phyloP scores from a whole-genome alignment of 2,797 vertebrate genomes.

The Eulemur rubriventer region DNA sequence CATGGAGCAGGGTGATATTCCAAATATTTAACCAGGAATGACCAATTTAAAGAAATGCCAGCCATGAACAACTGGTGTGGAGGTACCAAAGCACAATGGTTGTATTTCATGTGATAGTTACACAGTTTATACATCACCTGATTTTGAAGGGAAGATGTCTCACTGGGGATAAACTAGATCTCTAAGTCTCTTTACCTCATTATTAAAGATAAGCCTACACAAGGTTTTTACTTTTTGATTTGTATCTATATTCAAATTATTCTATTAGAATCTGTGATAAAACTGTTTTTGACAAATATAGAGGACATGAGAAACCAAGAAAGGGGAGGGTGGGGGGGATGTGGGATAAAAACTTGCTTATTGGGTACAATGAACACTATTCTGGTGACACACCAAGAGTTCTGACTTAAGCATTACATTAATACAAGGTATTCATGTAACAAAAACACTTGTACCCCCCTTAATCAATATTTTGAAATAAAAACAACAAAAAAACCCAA shows the following conservation, averaged over 20 bases:
- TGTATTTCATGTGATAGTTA: not conserved
- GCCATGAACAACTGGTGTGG: not conserved
- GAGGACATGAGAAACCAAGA: too few relatives aligned
- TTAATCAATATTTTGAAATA: too few relatives aligned
- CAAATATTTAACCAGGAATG: not conserved
- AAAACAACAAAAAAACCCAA: too few relatives aligned
- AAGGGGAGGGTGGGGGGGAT: too few relatives aligned
- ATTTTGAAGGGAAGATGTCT: slow-evolving; percentile 32
- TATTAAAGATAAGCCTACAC: not conserved
- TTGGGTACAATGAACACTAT: too few relatives aligned
- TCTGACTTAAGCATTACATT: too few relatives aligned
- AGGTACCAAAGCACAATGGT: not conserved
- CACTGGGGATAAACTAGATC: not conserved
- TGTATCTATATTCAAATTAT: slow-evolving; percentile 26
- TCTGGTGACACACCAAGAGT: too few relatives aligned
- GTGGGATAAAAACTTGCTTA: too few relatives aligned
- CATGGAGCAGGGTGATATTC: not conserved
- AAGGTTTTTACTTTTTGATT: not conserved
- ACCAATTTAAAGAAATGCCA: not conserved
- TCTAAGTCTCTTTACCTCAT: not conserved
- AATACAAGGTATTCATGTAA: too few relatives aligned
- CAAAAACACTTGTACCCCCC: too few relatives aligned
- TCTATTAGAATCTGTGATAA: slow-evolving; percentile 3
- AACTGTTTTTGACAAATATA: not conserved
- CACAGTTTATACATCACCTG: not conserved